Evolutionary conservation across 2,113 vertebrate genomes (phyloP).

Genomic region (Echinops telfairi): DNA sequence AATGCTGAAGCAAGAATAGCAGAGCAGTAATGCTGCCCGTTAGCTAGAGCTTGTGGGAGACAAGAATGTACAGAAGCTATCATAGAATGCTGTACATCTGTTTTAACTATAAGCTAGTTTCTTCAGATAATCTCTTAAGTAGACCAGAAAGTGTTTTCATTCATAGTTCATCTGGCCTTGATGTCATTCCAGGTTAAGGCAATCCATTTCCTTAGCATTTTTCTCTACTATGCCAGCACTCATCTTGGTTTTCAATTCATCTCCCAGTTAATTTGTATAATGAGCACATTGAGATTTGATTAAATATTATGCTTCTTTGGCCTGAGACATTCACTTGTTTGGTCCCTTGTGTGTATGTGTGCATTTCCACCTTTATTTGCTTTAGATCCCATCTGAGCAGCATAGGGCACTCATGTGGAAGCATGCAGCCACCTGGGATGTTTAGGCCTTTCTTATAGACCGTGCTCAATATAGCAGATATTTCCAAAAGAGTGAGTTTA

Average conservation of each 20-base stretch:
- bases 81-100: slow-evolving; percentile 64
- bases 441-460: not conserved
- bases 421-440: fast-evolving
- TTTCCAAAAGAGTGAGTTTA: no score
- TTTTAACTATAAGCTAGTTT: slow-evolving; percentile 78
- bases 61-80: slow-evolving; percentile 15
- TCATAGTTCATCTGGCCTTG: slow-evolving; percentile 70
- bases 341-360: no score
- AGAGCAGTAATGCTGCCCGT: not conserved
- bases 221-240: not conserved
- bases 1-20: not conserved
- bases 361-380: not conserved
- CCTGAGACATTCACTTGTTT: not conserved
- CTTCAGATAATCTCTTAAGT: slow-evolving; percentile 81
- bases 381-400: not conserved
- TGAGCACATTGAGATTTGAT: not conserved
- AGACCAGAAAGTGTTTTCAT: slow-evolving; percentile 77
- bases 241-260: slow-evolving; percentile 40
- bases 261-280: not conserved
- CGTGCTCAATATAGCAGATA: not conserved
- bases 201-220: not conserved
- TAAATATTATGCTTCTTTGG: not conserved
- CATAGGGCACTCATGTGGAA: no score
- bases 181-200: not conserved
- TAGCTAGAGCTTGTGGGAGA: not conserved